Conservation (phyloP, 2,113 vertebrate species). For the Heterotis niloticus region DNA sequence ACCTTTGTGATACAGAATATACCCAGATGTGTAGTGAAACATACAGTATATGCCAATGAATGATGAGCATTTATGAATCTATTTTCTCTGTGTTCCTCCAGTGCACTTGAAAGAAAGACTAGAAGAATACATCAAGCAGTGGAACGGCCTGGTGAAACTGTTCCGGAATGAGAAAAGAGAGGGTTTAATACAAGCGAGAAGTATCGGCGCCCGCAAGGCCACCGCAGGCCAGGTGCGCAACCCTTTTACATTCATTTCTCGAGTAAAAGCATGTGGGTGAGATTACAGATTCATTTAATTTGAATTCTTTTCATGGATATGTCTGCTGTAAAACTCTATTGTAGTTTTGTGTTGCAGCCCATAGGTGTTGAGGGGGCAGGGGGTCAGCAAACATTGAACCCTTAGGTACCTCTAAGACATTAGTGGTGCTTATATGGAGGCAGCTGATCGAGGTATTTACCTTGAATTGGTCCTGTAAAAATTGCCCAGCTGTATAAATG, state of each 20-base stretch:
- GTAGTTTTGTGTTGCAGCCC: no score
- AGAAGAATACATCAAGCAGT: conserved; percentile 89
- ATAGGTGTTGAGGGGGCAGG: no score
- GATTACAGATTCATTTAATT: not conserved
- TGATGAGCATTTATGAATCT: not conserved
- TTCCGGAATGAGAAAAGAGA: conserved; percentile 93
- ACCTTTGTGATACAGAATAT: no score
- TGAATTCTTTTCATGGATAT: no score
- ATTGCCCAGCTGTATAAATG: no score
- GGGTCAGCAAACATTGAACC: not conserved
- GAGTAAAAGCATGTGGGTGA: not conserved
- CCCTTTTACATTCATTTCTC: not conserved
- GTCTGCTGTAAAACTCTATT: no score
- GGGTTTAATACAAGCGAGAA: conserved; percentile 94
- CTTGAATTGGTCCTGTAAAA: no score
- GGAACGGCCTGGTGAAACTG: conserved; percentile 94
- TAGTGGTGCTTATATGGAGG: not conserved
- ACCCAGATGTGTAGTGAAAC: not conserved
- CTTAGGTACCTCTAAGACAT: not conserved
- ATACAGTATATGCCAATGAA: not conserved
- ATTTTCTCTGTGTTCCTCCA: conserved; percentile 47
- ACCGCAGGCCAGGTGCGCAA: conserved; percentile 83
- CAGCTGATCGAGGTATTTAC: no score
- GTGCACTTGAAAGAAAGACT: conserved; percentile 87
- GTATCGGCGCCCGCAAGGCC: conserved; percentile 90